Base-by-base conservation (phyloP, 2,797 vertebrate genomes). In the Poeciliopsis infans region DNA sequence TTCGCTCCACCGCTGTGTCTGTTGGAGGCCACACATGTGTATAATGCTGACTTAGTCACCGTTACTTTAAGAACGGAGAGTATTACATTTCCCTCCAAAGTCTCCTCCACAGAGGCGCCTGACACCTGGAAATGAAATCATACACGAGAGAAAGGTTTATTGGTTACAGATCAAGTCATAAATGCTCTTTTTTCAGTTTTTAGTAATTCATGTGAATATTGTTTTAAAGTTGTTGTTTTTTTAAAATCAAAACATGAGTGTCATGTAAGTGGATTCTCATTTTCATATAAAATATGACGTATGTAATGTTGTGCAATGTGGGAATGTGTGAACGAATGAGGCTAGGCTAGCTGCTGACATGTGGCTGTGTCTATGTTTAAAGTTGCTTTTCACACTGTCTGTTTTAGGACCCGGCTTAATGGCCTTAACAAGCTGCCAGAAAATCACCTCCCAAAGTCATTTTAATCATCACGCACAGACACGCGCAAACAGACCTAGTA, bases 21-120 rank as follows among this genome's bases (percentile, higher is more conserved):
- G 90, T 99, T 99, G 1, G 96, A 97, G 74, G 98, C 98, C 51
- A 98, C 94, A 71, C 98, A 99, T 2, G 98, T 99, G 87, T 97
- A 99, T 43, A 99, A 94, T 49, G 97, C 96, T 0, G 98, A 97
- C 78, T 96, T 97, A 46, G 95, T 97, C 77, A 97, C 96, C 0
- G 95, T 95, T 45, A 97, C 95, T 72, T 93, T 96, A 11, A 99
- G 92, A 70, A 96, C 92, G 2, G 98, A 99, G 73, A 97, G 93
- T 73, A 98, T 95, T 81, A 97, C 94, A 79, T 97, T 96, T 70
- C 96, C 97, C 78, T 94, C 95, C 80, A 98, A 79, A 0, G 94
- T 98, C 91, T 98, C 98, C 0, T 94, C 96, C 13, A 98, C 92
- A 0, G 97, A 97, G 0, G 96, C 97, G 0, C 95, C 96, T 6